Conservation (phyloP, 2,797 vertebrate genomes). For the Threskiornis aethiopicus region DNA sequence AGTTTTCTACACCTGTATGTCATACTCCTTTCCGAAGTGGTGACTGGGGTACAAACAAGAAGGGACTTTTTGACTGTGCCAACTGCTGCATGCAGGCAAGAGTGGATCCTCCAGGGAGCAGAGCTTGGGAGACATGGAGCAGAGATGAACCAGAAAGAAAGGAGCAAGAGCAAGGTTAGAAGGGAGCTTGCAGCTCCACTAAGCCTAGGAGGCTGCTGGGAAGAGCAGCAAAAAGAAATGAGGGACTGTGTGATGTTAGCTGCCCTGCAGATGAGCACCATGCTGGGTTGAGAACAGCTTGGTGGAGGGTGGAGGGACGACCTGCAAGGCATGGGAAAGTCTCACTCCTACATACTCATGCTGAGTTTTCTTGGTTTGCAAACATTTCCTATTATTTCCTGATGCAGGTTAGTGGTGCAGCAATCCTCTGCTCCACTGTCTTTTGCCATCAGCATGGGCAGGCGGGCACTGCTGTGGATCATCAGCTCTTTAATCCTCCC, state of each 20-base stretch:
- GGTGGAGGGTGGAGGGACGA: not conserved
- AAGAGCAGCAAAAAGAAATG: not conserved
- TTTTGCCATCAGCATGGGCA: not conserved
- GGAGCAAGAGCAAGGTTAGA: not conserved
- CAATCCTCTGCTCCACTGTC: not conserved
- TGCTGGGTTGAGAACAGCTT: not conserved
- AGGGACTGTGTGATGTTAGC: fast-evolving
- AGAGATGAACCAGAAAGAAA: not conserved
- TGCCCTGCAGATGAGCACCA: not conserved
- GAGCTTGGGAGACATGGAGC: not conserved
- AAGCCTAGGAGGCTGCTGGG: not conserved
- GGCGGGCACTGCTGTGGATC: not conserved
- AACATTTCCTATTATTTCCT: not conserved
- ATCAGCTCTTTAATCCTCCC: not conserved
- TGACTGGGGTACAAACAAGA: not conserved
- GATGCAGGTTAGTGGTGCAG: not conserved
- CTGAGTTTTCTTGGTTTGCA: not conserved
- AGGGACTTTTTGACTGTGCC: not conserved
- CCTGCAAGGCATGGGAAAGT: not conserved
- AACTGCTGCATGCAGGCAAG: not conserved
- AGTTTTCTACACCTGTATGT: not conserved
- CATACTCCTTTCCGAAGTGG: not conserved
- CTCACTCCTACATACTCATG: not conserved
- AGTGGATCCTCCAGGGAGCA: not conserved
- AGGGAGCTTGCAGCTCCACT: not conserved